These are phyloP conservation scores for Aeoliscus strigatus DNA, from an alignment of 2,797 vertebrate species.

Conservation along the genomic window DNA sequence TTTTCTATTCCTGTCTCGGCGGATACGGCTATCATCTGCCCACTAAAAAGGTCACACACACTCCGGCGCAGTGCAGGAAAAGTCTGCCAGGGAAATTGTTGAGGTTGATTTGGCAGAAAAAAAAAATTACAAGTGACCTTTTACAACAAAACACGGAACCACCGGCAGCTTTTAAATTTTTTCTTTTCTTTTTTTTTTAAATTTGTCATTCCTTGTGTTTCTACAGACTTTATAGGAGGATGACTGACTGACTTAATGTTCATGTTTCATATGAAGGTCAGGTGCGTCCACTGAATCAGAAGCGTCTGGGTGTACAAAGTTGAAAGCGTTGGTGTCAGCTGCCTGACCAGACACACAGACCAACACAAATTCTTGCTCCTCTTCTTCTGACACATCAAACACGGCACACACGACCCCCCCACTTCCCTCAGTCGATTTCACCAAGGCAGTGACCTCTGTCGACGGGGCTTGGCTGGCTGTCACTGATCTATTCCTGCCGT, in stretches of 20 bases:
- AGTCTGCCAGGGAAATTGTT: constrained; percentile 65
- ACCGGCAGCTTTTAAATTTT: constrained; percentile 36
- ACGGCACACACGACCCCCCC: constrained; percentile 15
- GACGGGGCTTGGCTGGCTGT: constrained; percentile 61
- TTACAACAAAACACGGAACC: constrained; percentile 59
- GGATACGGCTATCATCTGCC: constrained; percentile 73
- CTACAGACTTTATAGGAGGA: constrained; percentile 34
- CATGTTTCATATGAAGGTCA: constrained; percentile 60
- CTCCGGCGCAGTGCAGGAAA: constrained; percentile 51
- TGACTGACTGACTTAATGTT: constrained; percentile 43
- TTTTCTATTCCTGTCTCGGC: constrained; percentile 74
- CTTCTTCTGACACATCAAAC: constrained; percentile 37
- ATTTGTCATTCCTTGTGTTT: constrained; percentile 35
- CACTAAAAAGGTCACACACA: constrained; percentile 69
- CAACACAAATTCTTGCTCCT: constrained; percentile 20
- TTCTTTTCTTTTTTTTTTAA: constrained; percentile 32
- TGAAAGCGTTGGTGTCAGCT: constrained; percentile 46
- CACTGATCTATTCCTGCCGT: constrained; percentile 65
- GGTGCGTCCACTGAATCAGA: constrained; percentile 43
- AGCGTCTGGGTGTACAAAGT: constrained; percentile 30
- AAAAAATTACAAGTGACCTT: constrained; percentile 70
- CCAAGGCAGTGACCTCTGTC: constrained; percentile 60
- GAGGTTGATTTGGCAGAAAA: constrained; percentile 67
- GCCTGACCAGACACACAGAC: constrained; percentile 12
- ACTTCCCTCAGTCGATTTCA: constrained; percentile 52